Conservation (phyloP, 1,140 invertebrate genomes). For the Plodia interpunctella region DNA sequence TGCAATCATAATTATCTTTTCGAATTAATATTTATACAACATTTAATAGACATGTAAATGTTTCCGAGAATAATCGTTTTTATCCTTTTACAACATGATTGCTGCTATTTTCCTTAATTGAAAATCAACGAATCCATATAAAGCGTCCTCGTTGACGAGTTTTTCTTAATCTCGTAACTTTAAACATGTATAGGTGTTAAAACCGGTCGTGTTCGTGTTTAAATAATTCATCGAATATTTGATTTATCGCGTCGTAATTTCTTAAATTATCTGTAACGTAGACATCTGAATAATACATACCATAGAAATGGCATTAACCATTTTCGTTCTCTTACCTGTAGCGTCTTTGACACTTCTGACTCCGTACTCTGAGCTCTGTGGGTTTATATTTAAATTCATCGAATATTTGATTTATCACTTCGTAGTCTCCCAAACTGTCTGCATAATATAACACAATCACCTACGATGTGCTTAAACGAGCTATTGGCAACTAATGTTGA, state of each 20-base stretch:
- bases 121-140: neutral
- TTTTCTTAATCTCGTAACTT: neutral
- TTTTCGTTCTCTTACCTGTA: too few relatives aligned
- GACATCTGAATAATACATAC: too few relatives aligned
- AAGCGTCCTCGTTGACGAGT: neutral
- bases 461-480: neutral
- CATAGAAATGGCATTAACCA: too few relatives aligned
- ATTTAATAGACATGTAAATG: neutral
- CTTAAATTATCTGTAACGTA: neutral
- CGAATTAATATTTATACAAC: conserved; percentile 1
- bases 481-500: too few relatives aligned
- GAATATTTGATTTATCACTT: neutral
- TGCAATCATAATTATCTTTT: neutral
- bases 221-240: neutral
- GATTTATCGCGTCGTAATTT: conserved; percentile 1
- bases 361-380: neutral
- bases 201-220: neutral
- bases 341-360: too few relatives aligned
- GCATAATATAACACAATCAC: neutral
- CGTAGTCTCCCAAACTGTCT: neutral
- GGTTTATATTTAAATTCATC: neutral
- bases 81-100: neutral
- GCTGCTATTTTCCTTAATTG: conserved; percentile 1
- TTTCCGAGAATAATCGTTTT: neutral
- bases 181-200: conserved; percentile 3